Conservation (phyloP, 2,797 vertebrate species). For the Coluber constrictor region DNA sequence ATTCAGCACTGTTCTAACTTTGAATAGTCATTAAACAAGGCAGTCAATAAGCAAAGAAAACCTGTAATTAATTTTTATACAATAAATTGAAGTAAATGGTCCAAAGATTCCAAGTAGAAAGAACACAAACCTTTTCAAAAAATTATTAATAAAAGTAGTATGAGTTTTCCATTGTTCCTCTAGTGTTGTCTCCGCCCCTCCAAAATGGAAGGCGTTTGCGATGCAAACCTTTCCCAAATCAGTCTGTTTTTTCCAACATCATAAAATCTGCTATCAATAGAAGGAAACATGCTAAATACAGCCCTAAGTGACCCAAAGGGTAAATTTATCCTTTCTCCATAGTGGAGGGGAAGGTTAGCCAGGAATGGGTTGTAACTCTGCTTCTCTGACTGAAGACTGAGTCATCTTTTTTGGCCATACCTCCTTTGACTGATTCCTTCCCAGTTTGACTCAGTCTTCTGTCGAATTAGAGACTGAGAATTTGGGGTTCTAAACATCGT, state of each 20-base stretch:
- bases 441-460: too few relatives aligned
- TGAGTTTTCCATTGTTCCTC: neutral
- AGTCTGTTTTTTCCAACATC: neutral
- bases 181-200: rapidly evolving
- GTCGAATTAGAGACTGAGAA: too few relatives aligned
- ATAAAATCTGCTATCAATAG: neutral
- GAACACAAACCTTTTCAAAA: neutral
- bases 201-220: neutral
- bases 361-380: too few relatives aligned
- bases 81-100: neutral
- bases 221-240: neutral
- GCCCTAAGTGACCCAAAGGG: neutral
- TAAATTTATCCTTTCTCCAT: neutral
- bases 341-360: too few relatives aligned
- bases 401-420: too few relatives aligned
- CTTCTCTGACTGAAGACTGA: too few relatives aligned
- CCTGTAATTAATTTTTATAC: neutral
- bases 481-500: too few relatives aligned
- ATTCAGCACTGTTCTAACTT: neutral
- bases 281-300: neutral
- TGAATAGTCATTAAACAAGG: neutral
- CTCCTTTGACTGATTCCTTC: too few relatives aligned
- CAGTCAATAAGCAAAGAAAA: neutral
- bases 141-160: neutral
- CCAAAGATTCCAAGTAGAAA: neutral